Conservation (phyloP, 2,888 invertebrate genomes). For the Branchipolynoe longqiensis region DNA sequence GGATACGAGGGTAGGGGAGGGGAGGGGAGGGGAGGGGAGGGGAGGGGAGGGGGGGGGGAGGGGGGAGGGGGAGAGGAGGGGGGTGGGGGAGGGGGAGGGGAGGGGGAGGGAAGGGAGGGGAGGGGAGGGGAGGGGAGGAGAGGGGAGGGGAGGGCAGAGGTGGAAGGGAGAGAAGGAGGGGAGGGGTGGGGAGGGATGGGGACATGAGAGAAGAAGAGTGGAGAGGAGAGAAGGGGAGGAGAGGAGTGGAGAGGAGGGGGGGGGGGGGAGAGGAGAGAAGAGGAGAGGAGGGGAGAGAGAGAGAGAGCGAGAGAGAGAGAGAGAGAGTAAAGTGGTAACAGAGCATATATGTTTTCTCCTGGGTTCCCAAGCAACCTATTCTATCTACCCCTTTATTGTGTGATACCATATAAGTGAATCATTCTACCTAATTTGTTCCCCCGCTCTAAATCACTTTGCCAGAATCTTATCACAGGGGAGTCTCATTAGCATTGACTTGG, state of each 20-base stretch:
- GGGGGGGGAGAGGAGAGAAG: neutral
- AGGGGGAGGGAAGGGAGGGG: neutral
- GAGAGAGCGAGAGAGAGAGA: neutral
- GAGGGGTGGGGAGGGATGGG: neutral
- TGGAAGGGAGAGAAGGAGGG: neutral
- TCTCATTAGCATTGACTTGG: too few species aligned
- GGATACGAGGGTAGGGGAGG: neutral
- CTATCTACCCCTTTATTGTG: too few species aligned
- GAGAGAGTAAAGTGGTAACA: neutral
- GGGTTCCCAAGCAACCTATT: neutral
- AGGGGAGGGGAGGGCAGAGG: neutral
- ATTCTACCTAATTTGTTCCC: too few species aligned
- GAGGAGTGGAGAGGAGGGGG: neutral
- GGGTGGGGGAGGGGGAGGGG: neutral
- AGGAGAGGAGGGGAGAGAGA: neutral
- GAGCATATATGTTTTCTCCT: neutral
- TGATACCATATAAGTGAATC: too few species aligned
- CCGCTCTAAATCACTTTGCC: too few species aligned
- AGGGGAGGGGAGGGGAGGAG: neutral
- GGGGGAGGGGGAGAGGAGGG: slow-evolving; percentile 7
- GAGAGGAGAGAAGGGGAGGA: neutral
- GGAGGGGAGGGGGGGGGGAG: neutral
- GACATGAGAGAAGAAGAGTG: neutral
- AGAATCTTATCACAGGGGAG: too few species aligned
- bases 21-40: neutral